phyloP scores from a whole-genome alignment of 2,888 invertebrate species.

The Lissonota sp. region DNA sequence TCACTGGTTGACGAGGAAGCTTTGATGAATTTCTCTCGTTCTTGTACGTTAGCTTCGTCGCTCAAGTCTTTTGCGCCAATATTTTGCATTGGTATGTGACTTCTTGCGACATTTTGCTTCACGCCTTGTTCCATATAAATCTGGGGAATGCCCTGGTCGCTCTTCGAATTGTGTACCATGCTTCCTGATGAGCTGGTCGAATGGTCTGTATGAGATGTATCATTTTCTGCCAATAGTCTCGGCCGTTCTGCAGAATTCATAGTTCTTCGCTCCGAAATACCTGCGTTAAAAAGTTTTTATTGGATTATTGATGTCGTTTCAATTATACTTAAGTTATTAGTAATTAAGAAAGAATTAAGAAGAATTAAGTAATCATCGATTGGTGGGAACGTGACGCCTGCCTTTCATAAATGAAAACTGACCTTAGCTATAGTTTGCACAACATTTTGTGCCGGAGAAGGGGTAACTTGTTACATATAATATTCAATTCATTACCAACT shows the following conservation, averaged over 20 bases:
- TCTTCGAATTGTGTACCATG: not conserved
- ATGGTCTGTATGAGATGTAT: not conserved
- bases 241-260: slow-evolving; percentile 41
- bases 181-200: not conserved
- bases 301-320: no score
- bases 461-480: no score
- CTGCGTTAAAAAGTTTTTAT: no score
- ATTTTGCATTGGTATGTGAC: not conserved
- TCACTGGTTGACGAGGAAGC: slow-evolving; percentile 4
- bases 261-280: not conserved
- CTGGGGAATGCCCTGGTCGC: slow-evolving; percentile 7
- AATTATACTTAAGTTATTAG: not conserved
- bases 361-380: not conserved
- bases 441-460: no score
- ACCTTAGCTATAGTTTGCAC: no score
- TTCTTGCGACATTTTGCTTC: slow-evolving; percentile 24
- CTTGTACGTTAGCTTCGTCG: slow-evolving; percentile 5
- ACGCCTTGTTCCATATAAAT: slow-evolving; percentile 32
- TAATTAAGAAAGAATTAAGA: not conserved
- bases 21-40: slow-evolving; percentile 10
- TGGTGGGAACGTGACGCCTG: no score
- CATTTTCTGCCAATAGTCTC: not conserved
- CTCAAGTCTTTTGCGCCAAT: slow-evolving; percentile 4
- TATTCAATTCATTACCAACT: not conserved
- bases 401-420: no score